Evolutionary conservation across 1,140 invertebrate species (phyloP), one percentile per base, ranked within the genome.

Genomic region (Sinella curviseta): DNA sequence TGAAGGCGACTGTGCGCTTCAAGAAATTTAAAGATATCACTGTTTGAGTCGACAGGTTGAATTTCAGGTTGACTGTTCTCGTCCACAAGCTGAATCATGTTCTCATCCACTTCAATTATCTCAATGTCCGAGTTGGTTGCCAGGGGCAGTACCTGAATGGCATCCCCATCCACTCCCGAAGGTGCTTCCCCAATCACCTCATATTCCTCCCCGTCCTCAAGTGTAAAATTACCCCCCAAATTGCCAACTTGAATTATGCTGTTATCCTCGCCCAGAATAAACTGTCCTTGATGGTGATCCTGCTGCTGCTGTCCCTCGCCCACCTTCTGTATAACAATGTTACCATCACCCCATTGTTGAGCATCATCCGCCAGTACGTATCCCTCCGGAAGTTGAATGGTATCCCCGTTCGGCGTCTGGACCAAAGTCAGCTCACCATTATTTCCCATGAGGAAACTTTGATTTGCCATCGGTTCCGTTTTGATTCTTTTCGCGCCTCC

Each of bases 1-100:
- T 26, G 14, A 12, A 60, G 24, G 24, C 57, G 57, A 26, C 57
- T 33, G 31, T 70, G 65, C n/a, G 65, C 65, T 30, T 70, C 26
- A 33, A 70, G 65, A 33, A 70, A 33, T 70, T 70, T 70, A 30
- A 70, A 70, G 2, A 70, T 70, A 70, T 70, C 65, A 70, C 65
- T 70, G 26, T 65, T 65, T 26, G 57, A 8, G 8, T 65, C 57
- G 4, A 65, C 57, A 14, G 57, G 57, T 17, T 14, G 3, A 26
- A 65, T 65, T 65, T 65, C 57, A 14, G 57, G 57, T 26, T 33
- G 65, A 33, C 26, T 30, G 31, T 31, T 30, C 26, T 70, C 26
- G 31, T 70, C 65, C 3, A 70, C 65, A 8, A 70, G n/a, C 31
- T 30, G 26, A 70, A 70, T 70, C 65, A 70, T 70, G 24, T 70